phyloP scores from a whole-genome alignment of 1,140 invertebrate genomes.

The Papilio machaon region DNA sequence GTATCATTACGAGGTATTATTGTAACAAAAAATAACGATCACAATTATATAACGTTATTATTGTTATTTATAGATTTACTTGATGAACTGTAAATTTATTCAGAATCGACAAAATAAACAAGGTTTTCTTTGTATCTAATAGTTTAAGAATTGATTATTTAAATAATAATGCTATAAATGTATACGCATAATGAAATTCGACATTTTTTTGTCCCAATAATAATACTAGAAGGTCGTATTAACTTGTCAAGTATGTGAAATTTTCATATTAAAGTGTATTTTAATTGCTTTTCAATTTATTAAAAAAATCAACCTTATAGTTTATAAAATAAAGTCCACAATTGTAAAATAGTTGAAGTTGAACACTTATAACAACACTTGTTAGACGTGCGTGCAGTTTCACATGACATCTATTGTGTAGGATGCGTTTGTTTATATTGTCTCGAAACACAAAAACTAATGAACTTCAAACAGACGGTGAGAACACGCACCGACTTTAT shows the following conservation, averaged over 20 bases:
- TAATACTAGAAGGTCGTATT: no score
- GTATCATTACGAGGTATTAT: background rate
- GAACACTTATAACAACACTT: background rate
- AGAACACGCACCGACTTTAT: background rate
- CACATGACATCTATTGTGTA: constrained; percentile 5
- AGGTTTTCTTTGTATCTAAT: no score
- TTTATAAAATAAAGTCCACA: background rate
- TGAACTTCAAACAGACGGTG: constrained; percentile 15
- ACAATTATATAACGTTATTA: background rate
- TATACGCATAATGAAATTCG: no score
- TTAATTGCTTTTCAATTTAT: no score
- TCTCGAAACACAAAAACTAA: constrained; percentile 8
- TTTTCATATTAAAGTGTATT: no score
- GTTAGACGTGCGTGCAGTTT: constrained; percentile 4
- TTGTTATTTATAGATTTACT: background rate
- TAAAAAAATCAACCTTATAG: background rate
- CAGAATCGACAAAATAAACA: background rate
- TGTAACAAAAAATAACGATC: background rate
- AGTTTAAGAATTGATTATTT: no score
- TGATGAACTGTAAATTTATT: background rate
- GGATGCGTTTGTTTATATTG: constrained; percentile 10
- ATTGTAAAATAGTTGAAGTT: background rate
- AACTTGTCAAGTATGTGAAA: no score
- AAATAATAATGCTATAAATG: no score
- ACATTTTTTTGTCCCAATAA: no score